Base-by-base conservation (phyloP, 2,888 invertebrate genomes). In the Pseudococcus jackbeardsleyi region DNA sequence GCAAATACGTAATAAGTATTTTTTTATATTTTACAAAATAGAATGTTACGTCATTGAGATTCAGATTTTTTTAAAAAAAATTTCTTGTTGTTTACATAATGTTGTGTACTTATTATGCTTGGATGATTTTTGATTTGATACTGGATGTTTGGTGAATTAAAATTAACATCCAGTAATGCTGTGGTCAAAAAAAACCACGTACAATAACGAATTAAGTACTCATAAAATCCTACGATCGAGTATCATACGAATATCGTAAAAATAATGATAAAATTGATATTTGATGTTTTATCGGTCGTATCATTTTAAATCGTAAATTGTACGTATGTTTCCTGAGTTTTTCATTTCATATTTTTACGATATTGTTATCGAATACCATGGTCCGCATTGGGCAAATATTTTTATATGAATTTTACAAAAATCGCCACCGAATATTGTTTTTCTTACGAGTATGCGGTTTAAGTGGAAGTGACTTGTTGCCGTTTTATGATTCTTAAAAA, bases 211-310 rank as follows among this genome's bases (percentile, higher is more conserved):
- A 79, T 42, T 79, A 79, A 39, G 46, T 19, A 33, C 79, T 42
- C 42, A 42, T 79, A 79, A 79, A 42, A 42, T 42, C 6, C 42
- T n/a, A 17, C 79, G 33, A 79, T 79, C 42, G 17, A n/a, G 42
- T 42, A 79, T 59, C 6, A 42, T 79, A 19, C 22, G 11, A 33
- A 42, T 79, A 79, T 79, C 79, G 79, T 79, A 79, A 79, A 79
- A 79, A 33, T 79, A 42, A 79, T 79, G 79, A 79, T 79, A 79
- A 79, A 79, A 79, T n/a, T 79, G 39, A 72, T 72, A 79, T 79
- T n/a, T 19, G 79, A 42, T 79, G 42, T 79, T 79, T 42, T 79
- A 33, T 42, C 68, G 68, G 50, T 50, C 64, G 64, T 64, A 59
- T 7, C 26, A 1, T 33, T 33, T 8, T 22, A 64, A 72, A 72